These are phyloP conservation scores for Nemoura dubitans DNA, from an alignment of 2,888 invertebrate genomes.

Conservation along the genomic window DNA sequence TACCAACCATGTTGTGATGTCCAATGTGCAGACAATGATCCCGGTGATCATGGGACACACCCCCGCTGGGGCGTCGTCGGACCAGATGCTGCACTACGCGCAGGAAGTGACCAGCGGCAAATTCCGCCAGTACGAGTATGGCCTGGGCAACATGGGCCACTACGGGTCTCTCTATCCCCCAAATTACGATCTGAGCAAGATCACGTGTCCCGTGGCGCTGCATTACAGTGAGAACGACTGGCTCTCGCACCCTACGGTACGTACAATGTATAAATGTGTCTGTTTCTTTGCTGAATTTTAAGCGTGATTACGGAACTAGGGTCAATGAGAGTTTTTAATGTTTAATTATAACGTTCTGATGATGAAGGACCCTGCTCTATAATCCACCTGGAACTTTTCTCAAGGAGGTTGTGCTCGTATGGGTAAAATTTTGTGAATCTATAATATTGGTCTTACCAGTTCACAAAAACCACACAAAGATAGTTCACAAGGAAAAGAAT, in stretches of 20 bases:
- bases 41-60: conserved; percentile 64
- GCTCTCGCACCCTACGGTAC: conserved; percentile 67
- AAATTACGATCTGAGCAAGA: conserved; percentile 62
- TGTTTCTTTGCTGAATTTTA: too few species aligned
- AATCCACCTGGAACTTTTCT: too few species aligned
- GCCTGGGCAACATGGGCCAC: conserved; percentile 62
- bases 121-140: conserved; percentile 65
- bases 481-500: too few species aligned
- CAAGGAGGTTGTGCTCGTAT: too few species aligned
- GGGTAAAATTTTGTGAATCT: too few species aligned
- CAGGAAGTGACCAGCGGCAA: conserved; percentile 62
- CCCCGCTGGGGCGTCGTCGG: conserved; percentile 64
- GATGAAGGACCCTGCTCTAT: too few species aligned
- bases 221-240: conserved; percentile 66
- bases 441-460: too few species aligned
- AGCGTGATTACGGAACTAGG: too few species aligned
- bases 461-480: too few species aligned
- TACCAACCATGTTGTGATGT: too few species aligned
- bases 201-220: conserved; percentile 63
- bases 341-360: too few species aligned
- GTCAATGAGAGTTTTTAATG: too few species aligned
- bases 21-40: conserved; percentile 62
- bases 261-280: not conserved
- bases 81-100: conserved; percentile 65
- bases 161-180: conserved; percentile 66